Percentiles rank a stretch among this genome's conserved stretches.
These are phyloP conservation scores for Gymnopithys bicolor DNA, from an alignment of 2,797 vertebrate species.

Conservation along the genomic window DNA sequence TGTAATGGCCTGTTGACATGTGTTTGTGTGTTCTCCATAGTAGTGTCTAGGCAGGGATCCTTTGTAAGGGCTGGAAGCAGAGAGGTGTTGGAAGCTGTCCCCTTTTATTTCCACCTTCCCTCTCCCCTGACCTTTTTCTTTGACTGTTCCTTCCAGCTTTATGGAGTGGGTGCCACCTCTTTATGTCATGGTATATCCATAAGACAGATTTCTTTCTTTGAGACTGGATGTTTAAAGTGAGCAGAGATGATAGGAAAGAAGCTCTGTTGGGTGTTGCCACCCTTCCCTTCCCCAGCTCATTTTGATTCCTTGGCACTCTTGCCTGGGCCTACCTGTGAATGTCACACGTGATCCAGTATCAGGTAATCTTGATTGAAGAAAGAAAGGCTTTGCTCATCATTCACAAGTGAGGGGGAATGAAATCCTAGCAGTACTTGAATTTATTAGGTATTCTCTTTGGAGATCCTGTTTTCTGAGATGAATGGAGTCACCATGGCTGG, in stretches of 20 bases:
- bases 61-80: background rate
- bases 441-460: background rate
- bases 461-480: constrained; percentile 13
- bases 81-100: background rate
- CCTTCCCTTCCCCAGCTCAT: accelerated
- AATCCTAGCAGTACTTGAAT: background rate
- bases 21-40: background rate
- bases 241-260: background rate
- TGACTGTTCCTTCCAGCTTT: background rate
- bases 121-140: background rate
- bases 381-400: background rate
- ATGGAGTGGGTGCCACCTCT: background rate
- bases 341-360: background rate
- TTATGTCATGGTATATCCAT: background rate
- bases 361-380: constrained; percentile 41
- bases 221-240: background rate
- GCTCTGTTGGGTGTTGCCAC: background rate
- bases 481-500: background rate
- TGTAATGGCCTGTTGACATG: accelerated
- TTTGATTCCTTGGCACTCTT: background rate
- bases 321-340: background rate
- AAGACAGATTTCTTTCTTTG: background rate
- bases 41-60: background rate
- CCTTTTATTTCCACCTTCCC: background rate
- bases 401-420: background rate